These are phyloP conservation scores for Cotesia glomerata DNA, from an alignment of 1,140 invertebrate species.

Conservation along the genomic window DNA sequence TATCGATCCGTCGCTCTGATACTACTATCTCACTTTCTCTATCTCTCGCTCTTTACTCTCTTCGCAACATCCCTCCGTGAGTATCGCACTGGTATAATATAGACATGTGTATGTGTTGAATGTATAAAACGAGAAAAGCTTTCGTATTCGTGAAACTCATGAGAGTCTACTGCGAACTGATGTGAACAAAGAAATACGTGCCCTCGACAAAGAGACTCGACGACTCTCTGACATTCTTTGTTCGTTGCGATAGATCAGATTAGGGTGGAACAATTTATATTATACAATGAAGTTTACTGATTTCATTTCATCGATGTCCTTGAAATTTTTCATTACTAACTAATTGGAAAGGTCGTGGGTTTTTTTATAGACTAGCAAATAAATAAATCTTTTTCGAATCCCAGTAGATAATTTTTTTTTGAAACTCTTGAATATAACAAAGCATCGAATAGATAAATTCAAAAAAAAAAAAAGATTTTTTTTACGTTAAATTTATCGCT, in stretches of 20 bases:
- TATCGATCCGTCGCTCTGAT: slow-evolving; percentile 34
- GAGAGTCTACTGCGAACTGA: not conserved
- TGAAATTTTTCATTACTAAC: not conserved
- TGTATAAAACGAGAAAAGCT: not conserved
- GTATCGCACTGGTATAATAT: not conserved
- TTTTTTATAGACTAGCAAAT: not conserved
- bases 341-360: slow-evolving; percentile 5
- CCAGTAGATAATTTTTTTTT: no score
- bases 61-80: not conserved
- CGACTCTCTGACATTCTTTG: not conserved
- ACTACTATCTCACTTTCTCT: slow-evolving; percentile 21
- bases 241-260: no score
- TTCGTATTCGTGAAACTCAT: slow-evolving; percentile 3
- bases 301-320: not conserved
- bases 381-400: no score
- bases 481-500: no score
- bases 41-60: slow-evolving; percentile 20
- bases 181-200: slow-evolving; percentile 32
- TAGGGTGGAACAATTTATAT: not conserved
- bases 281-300: slow-evolving; percentile 11
- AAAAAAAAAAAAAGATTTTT: no score
- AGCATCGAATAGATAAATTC: no score
- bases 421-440: no score
- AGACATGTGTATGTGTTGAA: not conserved
- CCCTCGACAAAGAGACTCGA: slow-evolving; percentile 24